phyloP scores from a whole-genome alignment of 1,140 invertebrate genomes.

The Elysia chlorotica region DNA sequence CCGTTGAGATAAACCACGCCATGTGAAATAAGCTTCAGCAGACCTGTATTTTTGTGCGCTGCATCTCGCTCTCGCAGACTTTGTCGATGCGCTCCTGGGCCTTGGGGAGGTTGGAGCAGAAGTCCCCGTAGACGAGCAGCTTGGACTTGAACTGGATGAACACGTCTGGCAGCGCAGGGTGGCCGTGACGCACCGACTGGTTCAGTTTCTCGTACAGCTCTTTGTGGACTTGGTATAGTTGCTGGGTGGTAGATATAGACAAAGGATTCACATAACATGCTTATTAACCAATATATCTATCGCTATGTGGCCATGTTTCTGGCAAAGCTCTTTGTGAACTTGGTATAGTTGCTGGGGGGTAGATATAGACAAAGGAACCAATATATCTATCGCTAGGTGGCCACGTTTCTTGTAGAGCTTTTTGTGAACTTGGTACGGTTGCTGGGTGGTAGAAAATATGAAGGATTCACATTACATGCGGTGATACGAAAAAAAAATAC shows the following conservation, averaged over 20 bases:
- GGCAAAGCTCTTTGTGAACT: not conserved
- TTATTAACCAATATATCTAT: not conserved
- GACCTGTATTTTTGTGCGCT: slow-evolving; percentile 68
- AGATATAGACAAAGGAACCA: not conserved
- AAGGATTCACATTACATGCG: too few species aligned
- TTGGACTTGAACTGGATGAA: slow-evolving; percentile 89
- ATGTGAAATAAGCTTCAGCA: too few species aligned
- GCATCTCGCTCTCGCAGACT: slow-evolving; percentile 69
- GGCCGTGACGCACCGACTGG: slow-evolving; percentile 69
- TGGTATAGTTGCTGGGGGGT: not conserved
- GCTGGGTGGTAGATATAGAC: slow-evolving; percentile 64
- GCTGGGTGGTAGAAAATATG: not conserved
- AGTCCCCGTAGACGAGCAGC: slow-evolving; percentile 92
- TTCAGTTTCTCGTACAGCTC: slow-evolving; percentile 80
- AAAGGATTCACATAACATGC: not conserved
- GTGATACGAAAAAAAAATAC: too few species aligned
- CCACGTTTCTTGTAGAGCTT: too few species aligned
- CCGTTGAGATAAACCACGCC: too few species aligned
- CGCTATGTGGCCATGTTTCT: not conserved
- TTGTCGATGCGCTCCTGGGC: slow-evolving; percentile 81
- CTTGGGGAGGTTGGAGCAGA: slow-evolving; percentile 87
- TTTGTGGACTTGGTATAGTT: slow-evolving; percentile 84
- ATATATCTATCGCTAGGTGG: not conserved
- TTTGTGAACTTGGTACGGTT: too few species aligned
- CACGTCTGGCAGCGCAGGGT: slow-evolving; percentile 51